Base-by-base conservation (phyloP, 2,113 vertebrate genomes). In the Rana temporaria region DNA sequence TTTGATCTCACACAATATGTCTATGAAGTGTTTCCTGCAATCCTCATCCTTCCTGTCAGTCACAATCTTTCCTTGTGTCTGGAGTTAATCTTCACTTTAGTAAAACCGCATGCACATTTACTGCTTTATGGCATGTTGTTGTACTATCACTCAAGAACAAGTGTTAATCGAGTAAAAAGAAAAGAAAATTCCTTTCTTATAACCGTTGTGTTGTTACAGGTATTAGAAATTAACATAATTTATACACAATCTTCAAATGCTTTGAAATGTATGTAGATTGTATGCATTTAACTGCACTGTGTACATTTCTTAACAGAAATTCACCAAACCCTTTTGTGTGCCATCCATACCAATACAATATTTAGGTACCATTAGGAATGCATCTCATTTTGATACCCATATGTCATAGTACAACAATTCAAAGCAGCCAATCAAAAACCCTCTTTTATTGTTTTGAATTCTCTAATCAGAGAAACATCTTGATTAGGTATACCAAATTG, bases 1-100 rank as follows among this genome's bases (percentile, higher is more conserved):
- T 79, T 79, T 79, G 76, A 79, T 67, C 76, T 16, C 76, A 79
- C 52, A 78, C 76, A 79, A 68, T 77, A 78, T 79, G 65, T 69
- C 77, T 79, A 68, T 79, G 32, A 69, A 59, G 65, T 60, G 53
- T 59, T 79, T 79, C 77, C 65, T 69, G 19, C 38, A 66, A 15
- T 38, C 65, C 77, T 42, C 77, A 79, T 79, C 77, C 65, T 79
- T 69, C 77, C 77, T 69, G 65, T 69, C 72, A 75, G 56, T 60
- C 72, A 75, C 42, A 75, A 60, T 62, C 57, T 75, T 75, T 42
- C 56, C 72, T 56, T 42, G 32, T 75, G 72, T 75, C 72, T 75
- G 57, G 56, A 20, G 18, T 75, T 62, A 42, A 75, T 75, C 56
- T 42, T 75, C n/a, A 75, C 56, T 62, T 42, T n/a, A 38, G 56